Conservation (phyloP, 2,888 invertebrate species). For the Autographa pulchrina region DNA sequence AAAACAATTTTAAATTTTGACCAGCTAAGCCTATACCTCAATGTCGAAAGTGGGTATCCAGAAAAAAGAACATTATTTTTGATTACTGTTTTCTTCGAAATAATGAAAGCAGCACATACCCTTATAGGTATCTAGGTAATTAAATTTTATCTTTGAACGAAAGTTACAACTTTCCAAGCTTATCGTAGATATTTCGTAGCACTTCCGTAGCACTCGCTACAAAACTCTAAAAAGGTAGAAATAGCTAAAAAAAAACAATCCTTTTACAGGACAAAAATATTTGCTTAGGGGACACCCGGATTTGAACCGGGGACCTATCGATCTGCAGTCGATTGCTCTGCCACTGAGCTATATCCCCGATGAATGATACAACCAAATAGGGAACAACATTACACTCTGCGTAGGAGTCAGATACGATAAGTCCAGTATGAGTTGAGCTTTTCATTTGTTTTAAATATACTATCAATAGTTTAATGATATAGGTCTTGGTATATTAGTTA, state of each 20-base stretch:
- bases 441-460: constrained; percentile 23
- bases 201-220: constrained; percentile 14
- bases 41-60: no score
- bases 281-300: constrained; percentile 83
- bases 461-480: constrained; percentile 10
- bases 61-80: no score
- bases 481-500: constrained; percentile 32
- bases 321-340: constrained; percentile 89
- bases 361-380: background rate
- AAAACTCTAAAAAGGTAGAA: background rate
- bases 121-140: no score
- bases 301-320: constrained; percentile 88
- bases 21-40: no score
- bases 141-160: background rate
- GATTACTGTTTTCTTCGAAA: no score
- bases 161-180: background rate
- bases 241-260: background rate
- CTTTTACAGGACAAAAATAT: constrained; percentile 12
- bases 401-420: constrained; percentile 24
- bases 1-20: no score
- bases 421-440: constrained; percentile 15
- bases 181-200: constrained; percentile 19
- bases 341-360: constrained; percentile 86
- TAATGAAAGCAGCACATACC: no score
- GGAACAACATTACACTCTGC: constrained; percentile 6